These are phyloP conservation scores for Aurelia aurita complex sp. Pacific DNA, from an alignment of 30 jellyfish, hydroid and myxozoan species.

Conservation along the genomic window DNA sequence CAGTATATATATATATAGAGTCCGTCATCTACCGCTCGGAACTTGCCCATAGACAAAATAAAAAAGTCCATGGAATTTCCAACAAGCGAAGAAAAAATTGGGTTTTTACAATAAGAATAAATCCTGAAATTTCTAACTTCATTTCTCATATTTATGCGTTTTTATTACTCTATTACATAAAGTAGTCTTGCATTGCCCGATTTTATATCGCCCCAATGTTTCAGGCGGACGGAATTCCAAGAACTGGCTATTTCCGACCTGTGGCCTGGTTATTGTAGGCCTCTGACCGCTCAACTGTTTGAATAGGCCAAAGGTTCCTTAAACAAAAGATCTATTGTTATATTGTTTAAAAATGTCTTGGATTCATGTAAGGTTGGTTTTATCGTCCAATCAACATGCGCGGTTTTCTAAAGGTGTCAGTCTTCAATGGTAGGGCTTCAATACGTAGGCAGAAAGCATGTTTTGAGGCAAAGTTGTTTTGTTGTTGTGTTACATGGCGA, in stretches of 20 bases:
- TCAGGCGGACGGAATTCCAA: too few species aligned
- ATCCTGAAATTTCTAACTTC: too few species aligned
- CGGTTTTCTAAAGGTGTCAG: constrained; percentile 61
- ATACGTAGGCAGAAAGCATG: constrained; percentile 55
- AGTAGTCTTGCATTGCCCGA: too few species aligned
- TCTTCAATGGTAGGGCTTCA: constrained; percentile 17
- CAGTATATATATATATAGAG: too few species aligned
- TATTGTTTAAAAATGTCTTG: constrained; percentile 61
- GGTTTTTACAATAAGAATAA: too few species aligned
- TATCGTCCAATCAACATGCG: constrained; percentile 59
- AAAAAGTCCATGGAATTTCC: too few species aligned
- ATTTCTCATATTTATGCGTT: too few species aligned
- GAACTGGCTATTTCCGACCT: constrained; percentile 3
- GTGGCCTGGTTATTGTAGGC: constrained; percentile 12
- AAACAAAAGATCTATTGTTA: constrained; percentile 34
- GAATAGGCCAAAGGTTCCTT: constrained; percentile 41
- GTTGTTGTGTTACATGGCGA: constrained; percentile 4
- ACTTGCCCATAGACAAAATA: too few species aligned
- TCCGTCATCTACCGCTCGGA: too few species aligned
- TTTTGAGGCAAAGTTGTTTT: constrained; percentile 34
- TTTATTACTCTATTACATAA: too few species aligned
- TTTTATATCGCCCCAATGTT: too few species aligned
- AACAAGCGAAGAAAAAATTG: too few species aligned
- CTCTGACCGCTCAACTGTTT: constrained; percentile 16
- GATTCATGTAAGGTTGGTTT: constrained; percentile 66